Conservation (phyloP, 1,140 invertebrate genomes). For the Plodia interpunctella region DNA sequence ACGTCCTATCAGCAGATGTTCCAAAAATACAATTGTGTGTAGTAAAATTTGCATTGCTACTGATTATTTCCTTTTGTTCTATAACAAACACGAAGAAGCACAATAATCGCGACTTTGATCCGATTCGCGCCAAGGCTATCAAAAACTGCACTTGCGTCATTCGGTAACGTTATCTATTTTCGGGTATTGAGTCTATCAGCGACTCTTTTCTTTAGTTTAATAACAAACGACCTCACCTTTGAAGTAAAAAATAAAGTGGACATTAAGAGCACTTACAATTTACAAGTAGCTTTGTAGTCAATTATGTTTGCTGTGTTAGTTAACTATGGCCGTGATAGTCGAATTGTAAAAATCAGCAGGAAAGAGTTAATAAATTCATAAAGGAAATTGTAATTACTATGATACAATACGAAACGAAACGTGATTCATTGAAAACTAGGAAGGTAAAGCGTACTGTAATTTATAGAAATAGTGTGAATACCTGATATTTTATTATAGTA, state of each 20-base stretch:
- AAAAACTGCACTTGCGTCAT: conserved; percentile 3
- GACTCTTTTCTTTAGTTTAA: background rate
- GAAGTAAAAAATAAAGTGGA: background rate
- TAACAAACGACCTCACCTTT: background rate
- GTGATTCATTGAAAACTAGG: background rate
- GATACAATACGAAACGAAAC: background rate
- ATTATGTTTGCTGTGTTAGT: background rate
- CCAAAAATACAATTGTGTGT: conserved; percentile 5
- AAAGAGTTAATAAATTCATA: background rate
- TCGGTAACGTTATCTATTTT: background rate
- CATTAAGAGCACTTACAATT: background rate
- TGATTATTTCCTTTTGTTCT: conserved; percentile 45
- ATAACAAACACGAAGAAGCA: background rate
- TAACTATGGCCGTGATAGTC: background rate
- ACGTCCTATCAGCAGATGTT: background rate
- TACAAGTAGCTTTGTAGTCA: background rate
- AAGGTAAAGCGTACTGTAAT: background rate
- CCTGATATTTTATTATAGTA: background rate
- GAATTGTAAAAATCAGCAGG: background rate
- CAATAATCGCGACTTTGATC: background rate
- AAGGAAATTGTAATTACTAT: background rate
- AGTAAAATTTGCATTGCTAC: conserved; percentile 19
- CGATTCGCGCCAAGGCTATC: background rate
- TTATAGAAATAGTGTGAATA: background rate
- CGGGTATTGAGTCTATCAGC: background rate